These are phyloP conservation scores for Hirudo medicinalis DNA, from an alignment of 1,140 invertebrate species.

Conservation along the genomic window DNA sequence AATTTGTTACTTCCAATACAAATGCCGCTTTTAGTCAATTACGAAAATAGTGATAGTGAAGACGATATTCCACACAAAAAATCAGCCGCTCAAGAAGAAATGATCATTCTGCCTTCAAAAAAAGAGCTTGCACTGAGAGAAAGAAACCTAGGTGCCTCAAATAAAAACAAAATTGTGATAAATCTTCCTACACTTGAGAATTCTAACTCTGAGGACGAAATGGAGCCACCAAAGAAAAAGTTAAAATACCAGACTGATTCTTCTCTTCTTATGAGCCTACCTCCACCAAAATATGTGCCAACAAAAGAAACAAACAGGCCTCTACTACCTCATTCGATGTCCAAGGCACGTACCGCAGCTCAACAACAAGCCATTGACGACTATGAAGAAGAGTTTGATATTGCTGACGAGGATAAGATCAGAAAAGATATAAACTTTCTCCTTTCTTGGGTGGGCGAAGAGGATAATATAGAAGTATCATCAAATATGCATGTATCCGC, in stretches of 20 bases:
- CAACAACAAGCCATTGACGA: constrained; percentile 25
- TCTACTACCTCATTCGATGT: constrained; percentile 29
- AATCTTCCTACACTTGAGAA: background rate
- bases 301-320: constrained; percentile 30
- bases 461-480: background rate
- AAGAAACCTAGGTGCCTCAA: background rate
- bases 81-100: background rate
- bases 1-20: too few species aligned
- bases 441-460: constrained; percentile 22
- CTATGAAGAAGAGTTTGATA: constrained; percentile 28
- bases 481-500: background rate
- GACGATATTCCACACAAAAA: background rate
- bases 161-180: background rate
- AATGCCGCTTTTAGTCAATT: constrained; percentile 1
- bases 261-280: constrained; percentile 28
- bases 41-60: background rate
- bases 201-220: background rate
- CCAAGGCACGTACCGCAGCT: constrained; percentile 23
- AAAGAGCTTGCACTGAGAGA: constrained; percentile 2
- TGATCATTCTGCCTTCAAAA: background rate
- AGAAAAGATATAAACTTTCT: constrained; percentile 25
- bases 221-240: background rate
- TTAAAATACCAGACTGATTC: background rate
- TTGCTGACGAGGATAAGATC: background rate
- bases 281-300: constrained; percentile 26